A percentile compares a stretch with the other conserved stretches of the same genome.
These are phyloP conservation scores for Labroides dimidiatus DNA, from an alignment of 2,797 vertebrate genomes.

Conservation along the genomic window DNA sequence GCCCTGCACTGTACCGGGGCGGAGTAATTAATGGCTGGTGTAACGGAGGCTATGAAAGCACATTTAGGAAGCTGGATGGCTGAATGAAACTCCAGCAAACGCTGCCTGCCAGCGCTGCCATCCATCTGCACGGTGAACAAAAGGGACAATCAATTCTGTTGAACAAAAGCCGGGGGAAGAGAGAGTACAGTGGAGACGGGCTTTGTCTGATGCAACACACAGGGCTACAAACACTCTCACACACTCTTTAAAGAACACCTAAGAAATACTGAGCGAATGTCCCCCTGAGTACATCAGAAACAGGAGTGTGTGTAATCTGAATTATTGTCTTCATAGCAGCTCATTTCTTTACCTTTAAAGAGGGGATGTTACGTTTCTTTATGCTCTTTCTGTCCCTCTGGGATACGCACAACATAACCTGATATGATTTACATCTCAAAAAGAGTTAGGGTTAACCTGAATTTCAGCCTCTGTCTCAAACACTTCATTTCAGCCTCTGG, in stretches of 20 bases:
- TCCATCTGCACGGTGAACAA: conserved; percentile 72
- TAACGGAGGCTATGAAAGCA: conserved; percentile 77
- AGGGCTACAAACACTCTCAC: not conserved
- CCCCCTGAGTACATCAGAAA: conserved; percentile 3
- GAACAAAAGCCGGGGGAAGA: conserved; percentile 69
- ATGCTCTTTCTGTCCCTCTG: too few relatives aligned
- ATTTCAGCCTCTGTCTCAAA: too few relatives aligned
- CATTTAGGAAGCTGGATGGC: conserved; percentile 73
- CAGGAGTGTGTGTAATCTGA: not conserved
- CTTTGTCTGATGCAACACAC: conserved; percentile 26
- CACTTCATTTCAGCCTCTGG: too few relatives aligned
- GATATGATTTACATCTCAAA: too few relatives aligned
- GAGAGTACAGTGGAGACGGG: conserved; percentile 44
- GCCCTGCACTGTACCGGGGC: conserved; percentile 51
- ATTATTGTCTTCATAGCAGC: conserved; percentile 3
- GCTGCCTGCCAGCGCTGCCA: conserved; percentile 65
- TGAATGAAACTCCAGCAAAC: conserved; percentile 73
- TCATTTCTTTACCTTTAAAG: too few relatives aligned
- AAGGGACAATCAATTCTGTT: conserved; percentile 74
- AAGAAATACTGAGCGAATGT: not conserved
- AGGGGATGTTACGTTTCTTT: too few relatives aligned
- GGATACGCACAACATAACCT: too few relatives aligned
- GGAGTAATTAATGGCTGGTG: conserved; percentile 79
- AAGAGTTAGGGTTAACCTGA: too few relatives aligned
- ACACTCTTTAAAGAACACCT: conserved; percentile 20